phyloP scores from a whole-genome alignment of 2,113 vertebrate genomes.

The Tautogolabrus adspersus region DNA sequence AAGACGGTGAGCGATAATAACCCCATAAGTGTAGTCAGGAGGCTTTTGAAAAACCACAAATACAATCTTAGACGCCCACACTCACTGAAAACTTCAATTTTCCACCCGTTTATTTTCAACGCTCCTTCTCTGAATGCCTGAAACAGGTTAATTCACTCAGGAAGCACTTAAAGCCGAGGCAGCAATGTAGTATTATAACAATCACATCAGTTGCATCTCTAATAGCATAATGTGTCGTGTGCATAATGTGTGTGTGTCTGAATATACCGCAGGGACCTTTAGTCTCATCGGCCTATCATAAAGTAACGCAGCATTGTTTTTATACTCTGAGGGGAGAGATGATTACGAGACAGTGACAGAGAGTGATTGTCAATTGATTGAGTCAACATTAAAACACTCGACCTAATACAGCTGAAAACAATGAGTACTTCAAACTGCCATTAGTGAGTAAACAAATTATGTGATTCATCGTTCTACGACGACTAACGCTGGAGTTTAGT shows the following conservation, averaged over 20 bases:
- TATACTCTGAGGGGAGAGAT: neutral
- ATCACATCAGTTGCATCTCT: constrained; percentile 4
- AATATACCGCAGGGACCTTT: constrained; percentile 1
- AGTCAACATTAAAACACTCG: constrained; percentile 35
- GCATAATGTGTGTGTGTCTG: constrained; percentile 2
- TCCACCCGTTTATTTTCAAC: neutral
- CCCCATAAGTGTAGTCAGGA: too few species aligned
- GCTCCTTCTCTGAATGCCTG: constrained; percentile 1
- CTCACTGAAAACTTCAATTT: too few species aligned
- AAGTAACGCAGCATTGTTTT: constrained; percentile 1
- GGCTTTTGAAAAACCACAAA: too few species aligned
- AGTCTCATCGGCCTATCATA: neutral
- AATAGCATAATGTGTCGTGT: constrained; percentile 3
- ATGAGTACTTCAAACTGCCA: constrained; percentile 20
- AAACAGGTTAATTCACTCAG: neutral
- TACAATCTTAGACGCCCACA: too few species aligned
- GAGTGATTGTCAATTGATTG: neutral
- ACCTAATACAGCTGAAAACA: constrained; percentile 25
- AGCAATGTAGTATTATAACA: neutral
- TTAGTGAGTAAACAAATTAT: constrained; percentile 28
- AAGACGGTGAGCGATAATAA: too few species aligned
- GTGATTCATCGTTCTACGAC: constrained; percentile 1
- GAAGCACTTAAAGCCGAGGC: neutral
- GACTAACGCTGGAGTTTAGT: constrained; percentile 1
- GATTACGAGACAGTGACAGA: constrained; percentile 26